phyloP scores from a whole-genome alignment of 2,113 vertebrate species.

The Lepus timidus region DNA sequence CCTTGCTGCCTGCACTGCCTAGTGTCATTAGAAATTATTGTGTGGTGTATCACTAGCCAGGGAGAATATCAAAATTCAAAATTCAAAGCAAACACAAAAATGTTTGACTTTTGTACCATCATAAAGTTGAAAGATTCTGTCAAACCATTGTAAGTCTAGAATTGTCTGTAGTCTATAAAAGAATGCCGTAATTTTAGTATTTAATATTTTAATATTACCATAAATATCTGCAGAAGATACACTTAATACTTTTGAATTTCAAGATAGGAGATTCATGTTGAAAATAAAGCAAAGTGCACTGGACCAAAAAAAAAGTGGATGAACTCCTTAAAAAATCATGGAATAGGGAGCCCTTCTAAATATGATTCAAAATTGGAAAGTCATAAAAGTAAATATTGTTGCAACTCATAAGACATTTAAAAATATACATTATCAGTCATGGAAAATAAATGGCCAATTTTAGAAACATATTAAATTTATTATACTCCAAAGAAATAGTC shows the following conservation, averaged over 20 bases:
- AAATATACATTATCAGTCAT: neutral
- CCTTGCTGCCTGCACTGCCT: no score
- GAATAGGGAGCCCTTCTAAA: neutral
- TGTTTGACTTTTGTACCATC: neutral
- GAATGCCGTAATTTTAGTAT: neutral
- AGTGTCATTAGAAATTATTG: neutral
- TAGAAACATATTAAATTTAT: neutral
- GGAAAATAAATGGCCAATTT: neutral
- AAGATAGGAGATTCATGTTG: neutral
- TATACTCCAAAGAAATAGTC: neutral
- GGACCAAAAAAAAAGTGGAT: neutral
- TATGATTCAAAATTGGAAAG: neutral
- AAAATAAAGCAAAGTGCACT: neutral
- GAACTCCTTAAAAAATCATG: neutral
- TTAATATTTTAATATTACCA: neutral
- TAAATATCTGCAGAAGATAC: conserved; percentile 5
- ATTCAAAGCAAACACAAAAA: neutral
- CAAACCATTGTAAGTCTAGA: neutral
- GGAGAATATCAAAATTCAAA: neutral
- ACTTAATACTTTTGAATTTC: neutral
- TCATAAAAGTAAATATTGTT: neutral
- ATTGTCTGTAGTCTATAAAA: neutral
- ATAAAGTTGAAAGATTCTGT: neutral
- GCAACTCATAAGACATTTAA: neutral
- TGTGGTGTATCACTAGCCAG: neutral